Conservation (phyloP, 2,888 invertebrate species). For the Entomobrya multifasciata region DNA sequence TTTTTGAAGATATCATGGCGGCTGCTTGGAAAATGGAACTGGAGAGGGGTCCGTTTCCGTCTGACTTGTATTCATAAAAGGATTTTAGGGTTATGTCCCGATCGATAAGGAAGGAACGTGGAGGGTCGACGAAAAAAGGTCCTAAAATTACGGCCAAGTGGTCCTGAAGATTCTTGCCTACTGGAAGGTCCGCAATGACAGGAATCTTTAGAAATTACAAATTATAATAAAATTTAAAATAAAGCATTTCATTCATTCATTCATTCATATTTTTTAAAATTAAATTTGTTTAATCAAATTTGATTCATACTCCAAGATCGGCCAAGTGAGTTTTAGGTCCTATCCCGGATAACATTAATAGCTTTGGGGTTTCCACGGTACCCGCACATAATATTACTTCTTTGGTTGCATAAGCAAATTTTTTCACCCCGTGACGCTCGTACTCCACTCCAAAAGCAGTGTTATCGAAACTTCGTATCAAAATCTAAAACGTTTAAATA, state of each 20-base stretch:
- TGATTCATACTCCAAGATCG: slow-evolving; percentile 67
- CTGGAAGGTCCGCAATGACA: slow-evolving; percentile 72
- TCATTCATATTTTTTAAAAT: background rate
- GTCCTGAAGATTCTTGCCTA: slow-evolving; percentile 75
- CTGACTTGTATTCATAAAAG: slow-evolving; percentile 75
- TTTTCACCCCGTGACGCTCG: slow-evolving; percentile 69
- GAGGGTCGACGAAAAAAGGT: slow-evolving; percentile 75
- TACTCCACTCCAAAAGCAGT: slow-evolving; percentile 75
- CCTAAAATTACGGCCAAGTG: slow-evolving; percentile 71
- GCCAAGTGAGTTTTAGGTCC: slow-evolving; percentile 71
- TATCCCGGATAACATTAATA: slow-evolving; percentile 73
- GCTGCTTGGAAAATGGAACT: slow-evolving; percentile 73
- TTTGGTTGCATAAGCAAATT: slow-evolving; percentile 74
- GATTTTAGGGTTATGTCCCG: slow-evolving; percentile 69
- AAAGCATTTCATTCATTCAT: background rate
- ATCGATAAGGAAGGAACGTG: slow-evolving; percentile 71
- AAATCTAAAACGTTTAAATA: slow-evolving; percentile 52
- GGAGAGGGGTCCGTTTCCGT: slow-evolving; percentile 71
- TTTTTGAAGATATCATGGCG: slow-evolving; percentile 72
- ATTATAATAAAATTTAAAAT: slow-evolving; percentile 12
- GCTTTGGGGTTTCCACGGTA: slow-evolving; percentile 70
- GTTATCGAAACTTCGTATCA: slow-evolving; percentile 72
- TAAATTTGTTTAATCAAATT: background rate
- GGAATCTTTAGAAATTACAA: slow-evolving; percentile 71
- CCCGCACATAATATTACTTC: slow-evolving; percentile 74